Percentiles rank a stretch among this genome's conserved stretches.
phyloP scores from a whole-genome alignment of 2,888 invertebrate species.

The Drosophila suboccidentalis region DNA sequence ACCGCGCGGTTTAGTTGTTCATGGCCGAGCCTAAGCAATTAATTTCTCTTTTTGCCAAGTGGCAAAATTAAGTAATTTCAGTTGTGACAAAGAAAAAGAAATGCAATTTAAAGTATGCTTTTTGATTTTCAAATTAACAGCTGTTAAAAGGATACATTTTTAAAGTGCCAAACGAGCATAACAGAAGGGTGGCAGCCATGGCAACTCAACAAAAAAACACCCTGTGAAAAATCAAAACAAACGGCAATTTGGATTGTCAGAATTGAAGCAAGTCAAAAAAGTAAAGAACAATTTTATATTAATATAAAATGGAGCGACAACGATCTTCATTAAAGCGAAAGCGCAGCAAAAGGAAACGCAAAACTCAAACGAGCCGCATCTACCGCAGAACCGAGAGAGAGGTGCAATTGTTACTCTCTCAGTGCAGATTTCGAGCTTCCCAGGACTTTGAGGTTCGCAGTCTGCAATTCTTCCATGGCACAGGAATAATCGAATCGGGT shows the following conservation, averaged over 20 bases:
- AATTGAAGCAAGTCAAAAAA: background rate
- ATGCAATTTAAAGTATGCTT: no score
- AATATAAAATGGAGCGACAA: conserved; percentile 18
- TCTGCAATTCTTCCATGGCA: conserved; percentile 71
- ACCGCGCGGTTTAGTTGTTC: no score
- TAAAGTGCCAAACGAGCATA: background rate
- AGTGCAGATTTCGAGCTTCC: conserved; percentile 4
- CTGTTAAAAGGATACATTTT: background rate
- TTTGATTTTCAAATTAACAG: background rate
- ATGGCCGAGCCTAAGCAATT: no score
- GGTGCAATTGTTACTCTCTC: conserved; percentile 69
- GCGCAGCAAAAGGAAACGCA: conserved; percentile 50
- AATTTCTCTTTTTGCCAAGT: no score
- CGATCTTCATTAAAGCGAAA: conserved; percentile 2
- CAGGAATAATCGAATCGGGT: background rate
- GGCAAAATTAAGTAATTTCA: no score
- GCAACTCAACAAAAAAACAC: conserved; percentile 7
- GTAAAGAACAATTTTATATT: background rate
- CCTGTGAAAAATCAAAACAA: conserved; percentile 38
- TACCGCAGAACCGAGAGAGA: conserved; percentile 79
- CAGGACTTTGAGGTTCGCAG: conserved; percentile 55
- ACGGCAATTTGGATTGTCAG: conserved; percentile 14
- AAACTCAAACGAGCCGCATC: conserved; percentile 75
- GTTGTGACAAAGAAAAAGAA: no score
- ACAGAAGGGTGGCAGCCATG: conserved; percentile 11